Evolutionary conservation across 2,113 vertebrate species (phyloP), one percentile per base, ranked within the genome.

Genomic region (Monopterus albus): DNA sequence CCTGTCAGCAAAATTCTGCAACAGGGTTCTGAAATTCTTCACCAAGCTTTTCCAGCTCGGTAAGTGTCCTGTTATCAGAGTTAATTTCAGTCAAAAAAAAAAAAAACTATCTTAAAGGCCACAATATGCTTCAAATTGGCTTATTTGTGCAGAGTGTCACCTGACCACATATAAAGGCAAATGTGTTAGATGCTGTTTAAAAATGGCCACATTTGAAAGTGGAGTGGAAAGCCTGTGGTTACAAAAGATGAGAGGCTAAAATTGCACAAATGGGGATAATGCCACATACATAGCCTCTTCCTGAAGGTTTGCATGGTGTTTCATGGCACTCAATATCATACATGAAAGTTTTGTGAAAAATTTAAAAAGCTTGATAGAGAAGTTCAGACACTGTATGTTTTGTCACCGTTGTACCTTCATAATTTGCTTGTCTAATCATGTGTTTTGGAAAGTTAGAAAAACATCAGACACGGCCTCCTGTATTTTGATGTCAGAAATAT

Each of bases 41-140:
- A 99, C 98, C 83, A 99, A 98, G 87, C 97, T 99, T 75, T 99
- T 99, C 90, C 97, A 98, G 83, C 95, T 99, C 21, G 95, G 98
- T 99, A 92, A 97, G 98, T 96, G 1, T 63, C 3, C 1, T 14
- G 1, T 29, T 42, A 0, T n/a, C n/a, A n/a, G n/a, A n/a, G n/a
- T n/a, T n/a, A n/a, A n/a, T 26, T 42, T 40, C 13, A 12, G 20
- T 45, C n/a, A 33, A 63, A 1, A 45, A 49, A 61, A 33, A 63
- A 1, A 45, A 49, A 61, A 18, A 5, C 20, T 29, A 7, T 15
- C 13, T 31, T 38, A 13, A 29, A 20, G 29, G 17, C 21, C 17
- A 14, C 0, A 0, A 0, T 43, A 11, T 49, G 21, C 49, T 66
- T 61, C 15, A 45, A 45, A 45, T 58, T 1, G 28, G 43, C 12